Percentiles rank a stretch among this genome's conserved stretches.
These are phyloP conservation scores for Ichneumon xanthorius DNA, from an alignment of 2,888 invertebrate genomes.

Conservation along the genomic window DNA sequence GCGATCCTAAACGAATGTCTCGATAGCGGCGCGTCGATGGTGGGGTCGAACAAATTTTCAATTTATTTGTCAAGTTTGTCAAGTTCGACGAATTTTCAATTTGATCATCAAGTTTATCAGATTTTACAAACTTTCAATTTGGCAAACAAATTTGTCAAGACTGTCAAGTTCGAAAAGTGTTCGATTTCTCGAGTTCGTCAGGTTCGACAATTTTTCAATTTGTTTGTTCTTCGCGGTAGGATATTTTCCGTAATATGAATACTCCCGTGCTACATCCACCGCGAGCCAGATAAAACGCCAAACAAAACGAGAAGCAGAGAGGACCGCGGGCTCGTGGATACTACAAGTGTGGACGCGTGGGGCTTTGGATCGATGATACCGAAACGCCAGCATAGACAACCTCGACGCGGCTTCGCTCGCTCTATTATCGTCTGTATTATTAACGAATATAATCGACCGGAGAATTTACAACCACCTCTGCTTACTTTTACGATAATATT, in stretches of 20 bases:
- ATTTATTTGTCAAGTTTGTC: too few relatives aligned
- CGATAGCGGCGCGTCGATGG: too few relatives aligned
- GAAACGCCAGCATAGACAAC: conserved; percentile 52
- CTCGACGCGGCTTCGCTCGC: conserved; percentile 24
- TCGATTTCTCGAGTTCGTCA: too few relatives aligned
- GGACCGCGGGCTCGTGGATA: conserved; percentile 7
- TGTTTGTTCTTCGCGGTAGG: not conserved
- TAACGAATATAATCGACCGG: conserved; percentile 1
- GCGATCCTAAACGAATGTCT: too few relatives aligned
- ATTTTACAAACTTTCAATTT: too few relatives aligned
- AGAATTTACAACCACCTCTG: not conserved
- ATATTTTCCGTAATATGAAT: not conserved
- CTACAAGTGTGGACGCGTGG: conserved; percentile 32
- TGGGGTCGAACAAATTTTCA: too few relatives aligned
- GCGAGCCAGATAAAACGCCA: not conserved
- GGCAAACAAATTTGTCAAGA: too few relatives aligned
- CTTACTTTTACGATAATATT: not conserved
- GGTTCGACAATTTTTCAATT: not conserved
- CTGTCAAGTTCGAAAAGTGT: too few relatives aligned
- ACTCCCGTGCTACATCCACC: not conserved
- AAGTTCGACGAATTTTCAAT: too few relatives aligned
- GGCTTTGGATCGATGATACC: conserved; percentile 58
- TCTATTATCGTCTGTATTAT: conserved; percentile 16
- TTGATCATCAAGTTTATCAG: too few relatives aligned
- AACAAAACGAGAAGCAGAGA: not conserved